Conservation (phyloP, 2,113 vertebrate species). For the Gavialis gangeticus region DNA sequence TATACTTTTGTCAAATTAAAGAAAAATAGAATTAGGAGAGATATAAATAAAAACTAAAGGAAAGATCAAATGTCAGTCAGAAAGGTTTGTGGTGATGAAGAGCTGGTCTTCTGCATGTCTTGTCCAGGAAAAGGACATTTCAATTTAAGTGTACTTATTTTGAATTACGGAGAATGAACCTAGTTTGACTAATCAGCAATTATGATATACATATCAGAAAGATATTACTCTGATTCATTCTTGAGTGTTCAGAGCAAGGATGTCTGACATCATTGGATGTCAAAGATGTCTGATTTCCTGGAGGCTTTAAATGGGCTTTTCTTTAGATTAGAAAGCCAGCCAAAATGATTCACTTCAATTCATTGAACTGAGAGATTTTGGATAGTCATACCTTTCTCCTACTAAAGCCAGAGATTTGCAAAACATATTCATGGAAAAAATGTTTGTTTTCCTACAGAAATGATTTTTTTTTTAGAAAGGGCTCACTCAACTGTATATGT, state of each 20-base stretch:
- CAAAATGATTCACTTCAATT: neutral
- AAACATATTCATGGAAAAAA: neutral
- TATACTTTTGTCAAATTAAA: neutral
- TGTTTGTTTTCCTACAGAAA: neutral
- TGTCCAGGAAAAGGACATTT: neutral
- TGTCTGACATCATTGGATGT: neutral
- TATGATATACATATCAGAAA: neutral
- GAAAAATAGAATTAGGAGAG: neutral
- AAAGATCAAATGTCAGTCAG: neutral
- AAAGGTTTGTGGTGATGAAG: neutral
- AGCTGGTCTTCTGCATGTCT: neutral
- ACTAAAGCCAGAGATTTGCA: neutral
- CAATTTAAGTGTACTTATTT: neutral
- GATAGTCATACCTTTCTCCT: neutral
- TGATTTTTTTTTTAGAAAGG: neutral
- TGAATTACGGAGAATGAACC: neutral
- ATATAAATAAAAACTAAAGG: neutral
- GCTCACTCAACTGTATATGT: neutral
- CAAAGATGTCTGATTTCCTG: neutral
- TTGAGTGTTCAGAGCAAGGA: neutral
- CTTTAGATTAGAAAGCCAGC: neutral
- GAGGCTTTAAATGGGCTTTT: neutral
- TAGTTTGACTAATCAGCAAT: neutral
- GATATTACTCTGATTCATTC: neutral
- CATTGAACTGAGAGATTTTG: neutral